Evolutionary conservation across 30 jellyfish, hydroid and myxozoan species (phyloP).

Genomic region (Nemopilema nomurai): DNA sequence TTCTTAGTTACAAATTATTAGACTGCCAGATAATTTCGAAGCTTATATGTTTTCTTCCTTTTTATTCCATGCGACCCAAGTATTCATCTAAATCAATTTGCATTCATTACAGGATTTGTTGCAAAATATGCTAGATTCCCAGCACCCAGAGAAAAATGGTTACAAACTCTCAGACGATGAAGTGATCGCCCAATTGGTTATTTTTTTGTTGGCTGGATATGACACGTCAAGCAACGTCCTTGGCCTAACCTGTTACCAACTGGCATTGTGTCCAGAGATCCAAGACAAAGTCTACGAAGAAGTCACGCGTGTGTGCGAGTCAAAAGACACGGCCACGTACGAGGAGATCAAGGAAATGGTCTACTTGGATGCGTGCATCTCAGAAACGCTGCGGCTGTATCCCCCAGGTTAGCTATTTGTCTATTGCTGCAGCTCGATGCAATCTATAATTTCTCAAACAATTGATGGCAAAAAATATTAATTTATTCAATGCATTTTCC

Average conservation of each 20-base stretch:
- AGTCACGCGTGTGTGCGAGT: constrained; percentile 28
- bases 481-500: not conserved
- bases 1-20: too few relatives aligned
- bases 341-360: constrained; percentile 54
- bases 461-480: not conserved
- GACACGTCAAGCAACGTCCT: constrained; percentile 70
- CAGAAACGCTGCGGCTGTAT: constrained; percentile 57
- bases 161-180: constrained; percentile 58
- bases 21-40: too few relatives aligned
- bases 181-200: constrained; percentile 50
- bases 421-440: too few relatives aligned
- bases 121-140: constrained; percentile 43
- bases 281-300: constrained; percentile 74
- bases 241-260: constrained; percentile 45
- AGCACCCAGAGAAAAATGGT: constrained; percentile 45
- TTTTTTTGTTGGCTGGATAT: constrained; percentile 70
- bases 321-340: constrained; percentile 36
- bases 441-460: not conserved
- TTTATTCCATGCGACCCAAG: too few relatives aligned
- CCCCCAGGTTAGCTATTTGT: constrained; percentile 52
- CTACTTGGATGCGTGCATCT: constrained; percentile 57
- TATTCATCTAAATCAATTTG: too few relatives aligned
- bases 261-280: constrained; percentile 64
- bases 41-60: too few relatives aligned
- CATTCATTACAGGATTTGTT: constrained; percentile 46